Conservation (phyloP, 1,140 invertebrate genomes). For the Drosophila truncata region DNA sequence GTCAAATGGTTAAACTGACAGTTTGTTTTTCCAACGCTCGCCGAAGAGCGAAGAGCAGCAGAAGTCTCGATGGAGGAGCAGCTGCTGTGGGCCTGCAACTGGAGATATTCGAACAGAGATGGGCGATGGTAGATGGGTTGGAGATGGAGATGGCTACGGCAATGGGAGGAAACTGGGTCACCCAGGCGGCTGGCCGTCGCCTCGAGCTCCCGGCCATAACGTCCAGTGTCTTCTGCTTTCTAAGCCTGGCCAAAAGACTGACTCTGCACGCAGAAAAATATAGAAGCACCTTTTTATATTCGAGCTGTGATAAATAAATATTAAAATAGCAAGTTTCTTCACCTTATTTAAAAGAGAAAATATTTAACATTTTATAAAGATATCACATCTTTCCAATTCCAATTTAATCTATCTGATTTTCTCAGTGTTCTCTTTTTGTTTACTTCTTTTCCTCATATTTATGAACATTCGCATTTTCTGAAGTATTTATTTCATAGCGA, state of each 20-base stretch:
- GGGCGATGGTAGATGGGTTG: conserved; percentile 26
- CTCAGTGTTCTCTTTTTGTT: conserved; percentile 12
- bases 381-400: background rate
- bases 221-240: conserved; percentile 72
- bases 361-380: no score
- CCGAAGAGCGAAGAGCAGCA: conserved; percentile 16
- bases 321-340: background rate
- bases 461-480: conserved; percentile 43
- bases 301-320: background rate
- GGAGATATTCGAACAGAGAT: conserved; percentile 25
- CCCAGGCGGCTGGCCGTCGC: conserved; percentile 42
- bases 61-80: conserved; percentile 12
- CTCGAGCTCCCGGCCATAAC: conserved; percentile 23
- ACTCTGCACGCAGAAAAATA: conserved; percentile 13
- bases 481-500: conserved; percentile 71
- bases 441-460: conserved; percentile 57
- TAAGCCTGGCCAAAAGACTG: conserved; percentile 45
- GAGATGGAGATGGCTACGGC: conserved; percentile 25
- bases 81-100: conserved; percentile 28
- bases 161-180: conserved; percentile 68
- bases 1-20: conserved; percentile 82
- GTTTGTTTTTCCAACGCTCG: conserved; percentile 64
- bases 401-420: background rate
- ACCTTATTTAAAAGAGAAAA: background rate
- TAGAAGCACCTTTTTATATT: background rate